Evolutionary conservation across 2,113 vertebrate genomes (phyloP).

Genomic region (Gorsachius goisagi): DNA sequence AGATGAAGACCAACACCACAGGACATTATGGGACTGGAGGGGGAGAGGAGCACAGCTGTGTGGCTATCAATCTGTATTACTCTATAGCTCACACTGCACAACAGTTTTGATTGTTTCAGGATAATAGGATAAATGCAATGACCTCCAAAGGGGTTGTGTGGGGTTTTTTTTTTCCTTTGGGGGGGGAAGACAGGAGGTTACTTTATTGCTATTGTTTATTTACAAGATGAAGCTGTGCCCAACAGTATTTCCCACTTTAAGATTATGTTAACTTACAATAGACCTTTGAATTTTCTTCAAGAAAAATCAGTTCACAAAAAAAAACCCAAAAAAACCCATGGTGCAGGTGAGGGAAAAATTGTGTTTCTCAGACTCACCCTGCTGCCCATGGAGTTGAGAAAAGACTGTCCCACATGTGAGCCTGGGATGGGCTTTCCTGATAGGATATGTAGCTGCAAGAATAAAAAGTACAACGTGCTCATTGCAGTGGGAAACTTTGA

Average conservation of each 20-base stretch:
- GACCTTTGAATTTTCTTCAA: background rate
- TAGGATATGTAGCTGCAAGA: background rate
- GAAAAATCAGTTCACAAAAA: background rate
- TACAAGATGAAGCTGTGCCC: background rate
- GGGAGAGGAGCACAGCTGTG: background rate
- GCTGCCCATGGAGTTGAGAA: background rate
- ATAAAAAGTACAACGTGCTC: background rate
- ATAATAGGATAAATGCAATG: background rate
- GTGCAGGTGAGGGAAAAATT: background rate
- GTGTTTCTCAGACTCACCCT: background rate
- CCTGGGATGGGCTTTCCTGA: background rate
- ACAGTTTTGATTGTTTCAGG: background rate
- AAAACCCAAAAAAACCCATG: background rate
- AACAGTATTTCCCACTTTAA: background rate
- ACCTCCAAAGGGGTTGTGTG: background rate
- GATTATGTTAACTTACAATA: background rate
- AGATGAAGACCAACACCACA: accelerated
- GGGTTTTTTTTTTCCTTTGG: background rate
- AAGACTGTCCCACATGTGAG: background rate
- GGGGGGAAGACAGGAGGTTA: too few species aligned
- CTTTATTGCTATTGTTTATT: background rate
- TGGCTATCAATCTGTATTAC: background rate
- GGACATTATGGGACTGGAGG: background rate
- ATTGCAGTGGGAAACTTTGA: background rate
- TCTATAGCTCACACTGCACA: background rate